Conservation (phyloP, 2,113 vertebrate species). For the Hydropotes inermis region DNA sequence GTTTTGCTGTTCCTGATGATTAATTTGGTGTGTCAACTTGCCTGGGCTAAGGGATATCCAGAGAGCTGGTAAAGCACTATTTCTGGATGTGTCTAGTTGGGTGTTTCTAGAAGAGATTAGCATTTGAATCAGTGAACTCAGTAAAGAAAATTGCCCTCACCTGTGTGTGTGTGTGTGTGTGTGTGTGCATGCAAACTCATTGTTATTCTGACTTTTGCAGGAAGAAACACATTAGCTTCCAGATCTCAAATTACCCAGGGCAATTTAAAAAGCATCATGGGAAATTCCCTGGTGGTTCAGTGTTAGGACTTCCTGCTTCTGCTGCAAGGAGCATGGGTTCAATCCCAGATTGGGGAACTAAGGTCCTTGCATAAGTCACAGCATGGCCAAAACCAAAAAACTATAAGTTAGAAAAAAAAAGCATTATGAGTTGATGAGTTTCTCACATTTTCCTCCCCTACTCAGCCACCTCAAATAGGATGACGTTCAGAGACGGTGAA, state of each 20-base stretch:
- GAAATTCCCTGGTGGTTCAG: not conserved
- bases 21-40: not conserved
- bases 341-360: not conserved
- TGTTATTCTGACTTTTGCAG: not conserved
- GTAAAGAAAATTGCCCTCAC: not conserved
- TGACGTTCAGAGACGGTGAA: not conserved
- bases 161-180: not conserved
- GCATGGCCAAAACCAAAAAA: fast-evolving
- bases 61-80: not conserved
- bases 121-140: not conserved
- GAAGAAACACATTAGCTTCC: not conserved
- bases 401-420: not conserved
- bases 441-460: not conserved
- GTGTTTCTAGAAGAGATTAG: not conserved
- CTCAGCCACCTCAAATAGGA: no score
- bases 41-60: not conserved
- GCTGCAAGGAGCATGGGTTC: not conserved
- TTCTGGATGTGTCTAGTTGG: not conserved
- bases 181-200: not conserved
- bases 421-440: not conserved
- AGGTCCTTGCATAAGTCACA: not conserved
- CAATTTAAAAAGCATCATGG: not conserved
- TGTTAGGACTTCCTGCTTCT: not conserved
- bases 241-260: not conserved
- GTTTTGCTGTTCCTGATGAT: not conserved